Base-by-base conservation (phyloP, 2,797 vertebrate species). In the Pantherophis vulpinus region DNA sequence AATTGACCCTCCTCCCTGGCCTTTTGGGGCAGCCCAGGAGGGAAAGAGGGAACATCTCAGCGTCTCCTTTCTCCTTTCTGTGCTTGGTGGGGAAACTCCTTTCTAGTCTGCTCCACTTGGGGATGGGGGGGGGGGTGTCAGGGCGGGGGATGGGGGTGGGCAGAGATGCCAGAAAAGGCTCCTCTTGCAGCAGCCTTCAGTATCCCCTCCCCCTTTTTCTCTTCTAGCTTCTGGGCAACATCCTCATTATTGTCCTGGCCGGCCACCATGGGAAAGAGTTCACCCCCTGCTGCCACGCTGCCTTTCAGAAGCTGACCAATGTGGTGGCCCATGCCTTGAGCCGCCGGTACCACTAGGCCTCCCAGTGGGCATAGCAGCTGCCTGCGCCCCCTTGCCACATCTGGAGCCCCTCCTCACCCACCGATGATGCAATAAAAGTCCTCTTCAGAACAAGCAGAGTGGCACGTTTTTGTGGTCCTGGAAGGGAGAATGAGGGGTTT, bases 241-340 rank as follows among this genome's bases (percentile, higher is more conserved):
- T 97, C 89, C 94, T 98, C n/a, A 86, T 97, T 94, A 93, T 98
- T 2, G 97, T 97, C 87, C 59, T 98, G 94, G 98, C 97, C 0
- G 9, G 27, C 2, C 93, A 96, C 59, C 86, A 97, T 8, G 37
- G 93, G 10, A 90, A 95, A 86, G 96, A 94, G 0, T 98, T 98
- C 97, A 97, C 94, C 2, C 96, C 97, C 0, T 96, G 97, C 0
- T 89, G 95, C 29, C 98, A 98, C 94, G 97, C 97, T 1, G 96
- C 97, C 92, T 97, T 97, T 90, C 97, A 98, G 94, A 98, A 98
- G 97, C 97, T 98, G 95, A 94, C 97, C 83, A 42, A 90, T 0
- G 97, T 95, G 1, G 97, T 98, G 51, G 96, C 97, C 79, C 96
- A 97, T 0, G 95, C 97, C 0, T 96, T 98, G 94, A 95, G 96